Percentiles rank a stretch among this genome's conserved stretches.
These are phyloP conservation scores for human DNA, from an alignment of 2,113 vertebrate genomes.

Conservation along the genomic window GRCh38 chr17:58406001-58406500, in stretches of 20 bases:
- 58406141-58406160: constrained; percentile 45
- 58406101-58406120: background rate
- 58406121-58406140: background rate
- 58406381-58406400: constrained; percentile 28
- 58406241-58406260: constrained; percentile 34
- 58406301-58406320: constrained; percentile 16
- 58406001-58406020: background rate
- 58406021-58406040: background rate
- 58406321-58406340: constrained; percentile 38
- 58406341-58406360: background rate
- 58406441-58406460: constrained; percentile 17
- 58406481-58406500: background rate
- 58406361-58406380: constrained; percentile 11
- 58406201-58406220: background rate
- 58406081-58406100: background rate
- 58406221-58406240: background rate
- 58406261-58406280: constrained; percentile 34
- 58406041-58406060: background rate
- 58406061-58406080: background rate
- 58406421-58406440: constrained; percentile 22
- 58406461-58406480: background rate
- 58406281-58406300: constrained; percentile 25
- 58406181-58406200: constrained; percentile 48
- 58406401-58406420: constrained; percentile 11
- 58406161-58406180: background rate